Evolutionary conservation across 2,797 vertebrate genomes (phyloP), one percentile per base, ranked within the genome.

Genomic region (Helostoma temminkii): DNA sequence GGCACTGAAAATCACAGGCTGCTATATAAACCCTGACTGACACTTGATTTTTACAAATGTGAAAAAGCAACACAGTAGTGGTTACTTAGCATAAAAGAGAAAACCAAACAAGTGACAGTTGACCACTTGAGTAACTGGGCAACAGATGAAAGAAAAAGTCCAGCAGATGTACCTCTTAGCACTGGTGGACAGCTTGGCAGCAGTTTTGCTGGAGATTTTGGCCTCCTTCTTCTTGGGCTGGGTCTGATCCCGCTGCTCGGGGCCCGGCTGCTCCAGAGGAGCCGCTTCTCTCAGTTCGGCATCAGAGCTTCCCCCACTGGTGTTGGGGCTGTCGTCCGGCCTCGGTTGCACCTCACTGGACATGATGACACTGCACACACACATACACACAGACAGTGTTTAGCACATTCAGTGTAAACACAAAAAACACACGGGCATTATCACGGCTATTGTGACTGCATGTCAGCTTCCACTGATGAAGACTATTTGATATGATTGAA

Each of bases 191-290:
- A 97, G 89, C 87, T 97, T 97, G 88, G 96, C 96, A 22, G 96
- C 96, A 0, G 96, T 97, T 93, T 97, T 98, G 93, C 96, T 97
- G 83, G 96, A 97, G 89, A 97, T 96, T 88, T 97, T 98, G 45
- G 95, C 95, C 80, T 97, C 96, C 82, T 97, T 97, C 91, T 97
- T 98, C 92, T 96, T 98, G 73, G 96, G 96, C 84, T 96, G 96
- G 68, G 94, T 92, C 87, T 96, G 96, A 54, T 96, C 95, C 76
- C 95, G 92, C 85, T 96, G 96, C 74, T 91, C 88, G 6, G 85
- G 74, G 66, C 89, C 85, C 15, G 87, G 80, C 75, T 95, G 95
- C 39, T 96, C 96, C 18, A 93, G 95, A 5, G 95, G 95, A 78
- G 94, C 86, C 25, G 91, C 92, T 85, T 97, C 96, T 61, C 95